Conservation (phyloP, 2,113 vertebrate genomes). For the Theristicus caerulescens region DNA sequence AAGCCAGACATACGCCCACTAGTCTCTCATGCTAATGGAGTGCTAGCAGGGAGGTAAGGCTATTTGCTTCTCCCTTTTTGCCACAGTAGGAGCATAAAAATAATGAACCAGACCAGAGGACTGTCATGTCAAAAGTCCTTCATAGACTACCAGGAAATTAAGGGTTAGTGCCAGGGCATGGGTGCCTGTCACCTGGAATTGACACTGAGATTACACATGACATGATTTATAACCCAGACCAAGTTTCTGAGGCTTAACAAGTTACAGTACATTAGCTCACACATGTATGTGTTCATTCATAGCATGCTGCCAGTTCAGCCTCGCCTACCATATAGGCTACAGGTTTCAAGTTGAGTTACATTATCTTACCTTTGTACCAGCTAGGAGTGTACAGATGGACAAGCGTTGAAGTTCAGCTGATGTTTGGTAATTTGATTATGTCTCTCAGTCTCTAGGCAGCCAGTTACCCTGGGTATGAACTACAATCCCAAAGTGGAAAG, state of each 20-base stretch:
- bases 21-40: not conserved
- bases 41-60: not conserved
- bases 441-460: not conserved
- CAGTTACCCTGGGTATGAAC: not conserved
- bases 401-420: not conserved
- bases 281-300: not conserved
- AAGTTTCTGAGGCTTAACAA: not conserved
- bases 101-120: not conserved
- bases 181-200: not conserved
- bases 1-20: not conserved
- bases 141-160: not conserved
- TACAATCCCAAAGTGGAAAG: not conserved
- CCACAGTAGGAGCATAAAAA: not conserved
- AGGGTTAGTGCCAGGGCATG: not conserved
- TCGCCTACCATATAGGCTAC: rapidly evolving
- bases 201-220: not conserved
- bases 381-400: rapidly evolving
- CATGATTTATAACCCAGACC: not conserved
- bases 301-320: not conserved
- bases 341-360: not conserved
- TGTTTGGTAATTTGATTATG: not conserved
- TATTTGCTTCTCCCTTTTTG: not conserved
- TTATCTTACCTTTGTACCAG: not conserved
- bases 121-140: not conserved
- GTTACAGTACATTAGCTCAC: not conserved